Base-by-base conservation (phyloP, 2,888 invertebrate species). In the Oligia strigilis region DNA sequence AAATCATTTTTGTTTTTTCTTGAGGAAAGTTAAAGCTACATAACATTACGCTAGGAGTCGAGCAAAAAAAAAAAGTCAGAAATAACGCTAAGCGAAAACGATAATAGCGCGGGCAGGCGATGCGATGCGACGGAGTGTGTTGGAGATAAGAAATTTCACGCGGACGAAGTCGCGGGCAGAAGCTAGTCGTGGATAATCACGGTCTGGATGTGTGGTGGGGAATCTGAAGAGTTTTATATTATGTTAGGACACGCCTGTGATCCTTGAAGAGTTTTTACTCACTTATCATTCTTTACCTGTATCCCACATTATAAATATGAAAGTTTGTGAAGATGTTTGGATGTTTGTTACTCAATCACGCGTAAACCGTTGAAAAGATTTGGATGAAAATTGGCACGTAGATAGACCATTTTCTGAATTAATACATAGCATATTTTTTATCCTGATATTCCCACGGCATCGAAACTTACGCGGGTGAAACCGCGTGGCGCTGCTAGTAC, bases 181-280 rank as follows among this genome's bases (percentile, higher is more conserved):
- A 14, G 0, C 49, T 49, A 49, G 14, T 14, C 17, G 29, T 5
- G 69, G 11, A 82, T 82, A 85, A 82, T 85, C 64, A 75, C 23
- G 23, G 58, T 66, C 9, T 46, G 46, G 9, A 46, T 9, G 46
- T 46, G 9, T 46, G 46, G 46, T 46, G 40, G 3, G 64, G 17
- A 19, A 62, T 36, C 60, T 49, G 69, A 64, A 70, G 66, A 80
- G 75, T 46, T 72, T 72, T 62, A 83, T 83, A 52, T 75, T 77
- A 65, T 75, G 40, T 55, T 29, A 71, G n/a, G 58, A 29, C 62
- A 70, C 11, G 64, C n/a, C 13, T 46, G 64, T 4, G 36, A 23
- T 67, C 52, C 9, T 52, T 40, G 14, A 17, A 29, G 66, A 67
- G 9, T 4, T 77, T 60, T 60, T 11, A 52, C 14, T 29, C 52